Evolutionary conservation across 2,113 vertebrate species (phyloP), one percentile per base, ranked within the genome.

Genomic region (Halichoeres trimaculatus): DNA sequence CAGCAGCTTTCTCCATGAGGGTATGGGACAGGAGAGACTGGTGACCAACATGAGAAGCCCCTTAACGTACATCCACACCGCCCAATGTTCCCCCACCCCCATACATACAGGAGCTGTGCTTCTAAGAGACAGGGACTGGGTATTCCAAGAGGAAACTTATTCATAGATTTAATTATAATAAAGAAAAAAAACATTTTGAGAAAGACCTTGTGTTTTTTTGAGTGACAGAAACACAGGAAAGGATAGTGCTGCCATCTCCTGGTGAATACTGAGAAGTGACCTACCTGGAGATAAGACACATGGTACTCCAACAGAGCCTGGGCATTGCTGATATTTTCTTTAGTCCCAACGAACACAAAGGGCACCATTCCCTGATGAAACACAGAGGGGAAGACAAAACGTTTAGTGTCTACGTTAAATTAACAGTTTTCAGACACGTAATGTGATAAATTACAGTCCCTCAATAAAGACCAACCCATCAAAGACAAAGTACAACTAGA

Each of bases 271-370:
- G 14, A 67, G 36, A 51, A 0, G 1, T 4, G 10, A 78, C 91
- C 78, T 56, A 97, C 96, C 96, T 96, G 95, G 24, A 98, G 93
- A 78, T 98, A 96, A 38, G 96, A 94, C 52, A 98, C 95, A 1
- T 98, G 96, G 91, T 98, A 98, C 40, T 98, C 96, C 89, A 98
- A 67, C 30, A 98, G 94, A 2, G 96, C 96, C 90, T 96, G 96
- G 4, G 96, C 96, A 3, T 97, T 98, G 87, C 96, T 96, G 87
- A 98, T 97, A 82, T 96, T 98, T 90, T 98, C 96, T 82, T 96
- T 96, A 2, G 96, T 98, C 24, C 96, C 96, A 58, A 98, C 96
- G 58, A 98, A 98, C 50, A 97, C 95, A 59, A 98, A 98, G 1
- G 96, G 96, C 71, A 98, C 96, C 96, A 96, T 94, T 11, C 96